Percentiles rank a stretch among this genome's conserved stretches.
Evolutionary conservation across 1,140 invertebrate genomes (phyloP).

Genomic region (Pissodes strobi): DNA sequence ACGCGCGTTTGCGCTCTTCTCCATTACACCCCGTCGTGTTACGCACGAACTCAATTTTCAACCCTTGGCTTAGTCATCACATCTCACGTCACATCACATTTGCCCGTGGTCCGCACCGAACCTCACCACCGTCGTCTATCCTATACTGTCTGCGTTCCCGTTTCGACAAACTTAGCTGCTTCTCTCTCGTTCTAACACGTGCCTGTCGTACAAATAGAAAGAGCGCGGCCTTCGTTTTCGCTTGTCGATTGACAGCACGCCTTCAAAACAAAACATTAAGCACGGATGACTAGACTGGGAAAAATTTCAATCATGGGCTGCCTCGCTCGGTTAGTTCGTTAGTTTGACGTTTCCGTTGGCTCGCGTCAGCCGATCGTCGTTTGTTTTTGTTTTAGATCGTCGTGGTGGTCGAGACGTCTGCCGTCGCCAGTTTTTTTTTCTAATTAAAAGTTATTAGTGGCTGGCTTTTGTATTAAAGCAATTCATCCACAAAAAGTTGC

Average conservation of each 20-base stretch:
- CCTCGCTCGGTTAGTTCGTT: conserved; percentile 6
- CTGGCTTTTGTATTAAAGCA: no score
- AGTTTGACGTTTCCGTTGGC: conserved; percentile 15
- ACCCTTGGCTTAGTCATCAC: conserved; percentile 14
- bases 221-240: background rate
- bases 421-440: no score
- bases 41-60: conserved; percentile 5
- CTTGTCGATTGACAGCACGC: background rate
- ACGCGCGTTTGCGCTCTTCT: conserved; percentile 7
- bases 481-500: no score
- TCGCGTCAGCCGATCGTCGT: no score
- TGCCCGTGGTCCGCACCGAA: background rate
- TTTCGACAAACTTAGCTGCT: background rate
- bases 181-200: background rate
- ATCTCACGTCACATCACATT: no score
- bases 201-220: no score
- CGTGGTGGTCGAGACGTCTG: no score
- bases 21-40: conserved; percentile 2
- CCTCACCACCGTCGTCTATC: background rate
- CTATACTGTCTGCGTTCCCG: background rate
- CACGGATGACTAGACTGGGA: conserved; percentile 16
- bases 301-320: conserved; percentile 21
- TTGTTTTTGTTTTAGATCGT: no score
- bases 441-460: no score
- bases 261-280: conserved; percentile 14